Percentiles rank a stretch among this genome's conserved stretches.
Conservation (phyloP, 1,140 invertebrate species). For the Magallana angulata region DNA sequence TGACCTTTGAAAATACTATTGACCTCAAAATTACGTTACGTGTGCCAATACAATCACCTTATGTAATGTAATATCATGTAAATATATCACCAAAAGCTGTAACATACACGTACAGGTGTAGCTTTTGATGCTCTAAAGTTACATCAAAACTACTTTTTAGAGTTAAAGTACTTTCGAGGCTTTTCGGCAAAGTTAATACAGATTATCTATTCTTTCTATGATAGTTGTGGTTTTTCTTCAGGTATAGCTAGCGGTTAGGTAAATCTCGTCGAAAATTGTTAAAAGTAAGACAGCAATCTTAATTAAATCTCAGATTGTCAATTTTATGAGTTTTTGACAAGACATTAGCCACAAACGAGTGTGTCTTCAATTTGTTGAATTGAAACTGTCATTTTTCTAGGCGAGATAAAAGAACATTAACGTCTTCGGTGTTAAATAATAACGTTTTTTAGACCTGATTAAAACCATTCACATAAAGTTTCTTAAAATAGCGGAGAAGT, state of each 20-base stretch:
- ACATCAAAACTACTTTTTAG: too few relatives aligned
- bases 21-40: too few relatives aligned
- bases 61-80: too few relatives aligned
- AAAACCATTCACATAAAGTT: neutral
- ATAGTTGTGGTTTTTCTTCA: neutral
- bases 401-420: conserved; percentile 1
- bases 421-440: neutral
- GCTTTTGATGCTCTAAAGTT: too few relatives aligned
- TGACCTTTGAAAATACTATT: too few relatives aligned
- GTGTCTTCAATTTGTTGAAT: neutral
- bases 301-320: conserved; percentile 19
- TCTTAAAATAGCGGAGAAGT: neutral
- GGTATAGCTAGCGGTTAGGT: neutral
- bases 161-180: too few relatives aligned
- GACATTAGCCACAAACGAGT: conserved; percentile 11
- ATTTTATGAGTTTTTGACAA: conserved; percentile 21
- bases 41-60: too few relatives aligned
- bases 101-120: too few relatives aligned
- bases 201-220: neutral
- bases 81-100: too few relatives aligned
- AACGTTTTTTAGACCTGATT: neutral
- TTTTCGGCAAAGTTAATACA: neutral
- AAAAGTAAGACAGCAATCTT: neutral
- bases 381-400: neutral
- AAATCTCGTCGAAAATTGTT: neutral